A percentile compares a stretch with the other conserved stretches of the same genome.
Conservation (phyloP, 1,140 invertebrate species). For the Zaprionus inermis region DNA sequence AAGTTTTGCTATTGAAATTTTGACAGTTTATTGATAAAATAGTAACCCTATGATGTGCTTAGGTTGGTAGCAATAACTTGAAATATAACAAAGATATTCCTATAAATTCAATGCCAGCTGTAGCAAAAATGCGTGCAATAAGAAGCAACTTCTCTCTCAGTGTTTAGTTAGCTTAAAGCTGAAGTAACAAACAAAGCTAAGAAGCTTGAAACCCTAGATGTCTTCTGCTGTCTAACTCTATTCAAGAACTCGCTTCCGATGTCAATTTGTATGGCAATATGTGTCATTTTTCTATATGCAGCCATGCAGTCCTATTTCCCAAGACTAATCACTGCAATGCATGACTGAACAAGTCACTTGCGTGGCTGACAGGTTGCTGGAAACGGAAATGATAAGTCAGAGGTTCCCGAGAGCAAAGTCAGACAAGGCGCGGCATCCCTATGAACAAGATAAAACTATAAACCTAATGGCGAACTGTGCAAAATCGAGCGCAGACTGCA, state of each 20-base stretch:
- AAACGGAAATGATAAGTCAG: conserved; percentile 25
- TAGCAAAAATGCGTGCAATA: too few relatives aligned
- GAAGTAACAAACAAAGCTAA: not conserved
- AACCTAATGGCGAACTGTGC: not conserved
- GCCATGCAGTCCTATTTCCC: conserved; percentile 1
- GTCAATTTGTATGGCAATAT: not conserved
- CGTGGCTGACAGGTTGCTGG: conserved; percentile 22
- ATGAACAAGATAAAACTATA: conserved; percentile 15
- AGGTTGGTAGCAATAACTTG: not conserved
- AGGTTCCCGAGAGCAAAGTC: too few relatives aligned
- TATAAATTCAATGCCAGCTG: too few relatives aligned
- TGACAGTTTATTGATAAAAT: not conserved
- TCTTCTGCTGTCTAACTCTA: not conserved
- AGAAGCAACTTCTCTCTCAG: too few relatives aligned
- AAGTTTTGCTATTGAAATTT: not conserved
- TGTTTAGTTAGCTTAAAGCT: not conserved
- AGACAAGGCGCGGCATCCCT: not conserved
- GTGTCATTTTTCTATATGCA: not conserved
- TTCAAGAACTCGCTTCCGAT: too few relatives aligned
- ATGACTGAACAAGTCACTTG: conserved; percentile 23
- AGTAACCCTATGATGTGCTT: not conserved
- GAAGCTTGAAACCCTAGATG: not conserved
- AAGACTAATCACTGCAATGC: conserved; percentile 25
- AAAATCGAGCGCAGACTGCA: conserved; percentile 15
- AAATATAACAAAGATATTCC: not conserved